Base-by-base conservation (phyloP, 2,797 vertebrate species). In the Austrolebias charrua region DNA sequence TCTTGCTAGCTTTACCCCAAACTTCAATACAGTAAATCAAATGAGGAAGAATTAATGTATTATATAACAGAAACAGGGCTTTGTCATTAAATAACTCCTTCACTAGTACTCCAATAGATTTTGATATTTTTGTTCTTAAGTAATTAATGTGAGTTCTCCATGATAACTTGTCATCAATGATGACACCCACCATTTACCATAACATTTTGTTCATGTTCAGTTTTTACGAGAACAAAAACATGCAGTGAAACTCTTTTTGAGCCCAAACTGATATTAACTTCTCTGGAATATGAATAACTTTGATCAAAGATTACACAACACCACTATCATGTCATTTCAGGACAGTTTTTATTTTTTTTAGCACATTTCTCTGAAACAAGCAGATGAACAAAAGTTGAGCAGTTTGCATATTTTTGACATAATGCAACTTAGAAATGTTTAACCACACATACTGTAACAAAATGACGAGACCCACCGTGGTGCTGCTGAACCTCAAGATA, bases 231-330 rank as follows among this genome's bases (percentile, higher is more conserved):
- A 11, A 11, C 38, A 40, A 11, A 4, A 6, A 28, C 14, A 2
- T 33, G 55, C 33, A 40, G 10, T 1, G 2, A 2, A 11, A 40
- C 33, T 59, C 31, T 66, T 35, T 55, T 60, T 73, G 64, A 55
- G 71, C 69, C 73, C 75, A 63, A 73, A 54, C 14, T 14, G 33
- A n/a, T 15, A 28, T 19, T 45, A 4, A 33, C n/a, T 58, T 60
- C 53, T 52, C 69, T 55, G 66, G 74, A 73, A 66, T 6, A 31
- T 53, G 51, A 68, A 54, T 66, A 3, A 63, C 81, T 63, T 55
- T 35, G 5, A 43, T 51, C n/a, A 69, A 62, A 64, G 47, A 57
- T 82, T 79, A 46, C 72, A 48, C 75, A 73, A 75, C 48, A 55
- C 33, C 3, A 45, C 20, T 52, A 78, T 51, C 73, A 72, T n/a